Conservation (phyloP, 2,113 vertebrate species). For the Menura novaehollandiae region DNA sequence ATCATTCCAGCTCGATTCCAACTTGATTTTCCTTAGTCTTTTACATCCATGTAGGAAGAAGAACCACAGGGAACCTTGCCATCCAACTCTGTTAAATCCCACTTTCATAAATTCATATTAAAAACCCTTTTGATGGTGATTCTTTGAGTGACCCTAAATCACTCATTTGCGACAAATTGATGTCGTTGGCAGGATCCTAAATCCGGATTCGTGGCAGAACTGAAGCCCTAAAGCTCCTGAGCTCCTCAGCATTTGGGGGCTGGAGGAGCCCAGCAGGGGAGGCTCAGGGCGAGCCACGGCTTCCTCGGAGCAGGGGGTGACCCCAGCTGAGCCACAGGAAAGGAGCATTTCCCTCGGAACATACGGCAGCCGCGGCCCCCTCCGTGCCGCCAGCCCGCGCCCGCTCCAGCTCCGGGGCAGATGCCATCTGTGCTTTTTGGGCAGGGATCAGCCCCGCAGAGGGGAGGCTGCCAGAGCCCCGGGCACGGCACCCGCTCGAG, state of each 20-base stretch:
- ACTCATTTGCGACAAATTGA: neutral
- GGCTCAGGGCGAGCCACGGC: accelerated
- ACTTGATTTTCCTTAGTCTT: neutral
- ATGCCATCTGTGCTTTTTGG: neutral
- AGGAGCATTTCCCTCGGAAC: neutral
- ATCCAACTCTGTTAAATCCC: neutral
- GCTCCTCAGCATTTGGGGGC: neutral
- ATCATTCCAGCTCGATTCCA: neutral
- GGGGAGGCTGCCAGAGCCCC: neutral
- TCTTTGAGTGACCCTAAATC: neutral
- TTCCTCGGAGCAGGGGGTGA: neutral
- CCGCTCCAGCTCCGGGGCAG: neutral
- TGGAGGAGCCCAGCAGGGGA: neutral
- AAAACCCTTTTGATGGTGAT: neutral
- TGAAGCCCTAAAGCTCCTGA: neutral
- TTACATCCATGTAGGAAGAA: neutral
- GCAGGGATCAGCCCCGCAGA: neutral
- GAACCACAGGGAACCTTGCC: neutral
- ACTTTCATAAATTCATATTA: neutral
- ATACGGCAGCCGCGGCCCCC: neutral
- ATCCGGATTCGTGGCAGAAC: neutral
- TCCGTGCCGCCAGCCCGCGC: accelerated
- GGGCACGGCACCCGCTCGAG: accelerated
- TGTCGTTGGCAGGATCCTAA: neutral
- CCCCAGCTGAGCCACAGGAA: neutral